Percentiles rank a stretch among this genome's conserved stretches.
Conservation (phyloP, 2,797 vertebrate species). For the Gila robusta region DNA sequence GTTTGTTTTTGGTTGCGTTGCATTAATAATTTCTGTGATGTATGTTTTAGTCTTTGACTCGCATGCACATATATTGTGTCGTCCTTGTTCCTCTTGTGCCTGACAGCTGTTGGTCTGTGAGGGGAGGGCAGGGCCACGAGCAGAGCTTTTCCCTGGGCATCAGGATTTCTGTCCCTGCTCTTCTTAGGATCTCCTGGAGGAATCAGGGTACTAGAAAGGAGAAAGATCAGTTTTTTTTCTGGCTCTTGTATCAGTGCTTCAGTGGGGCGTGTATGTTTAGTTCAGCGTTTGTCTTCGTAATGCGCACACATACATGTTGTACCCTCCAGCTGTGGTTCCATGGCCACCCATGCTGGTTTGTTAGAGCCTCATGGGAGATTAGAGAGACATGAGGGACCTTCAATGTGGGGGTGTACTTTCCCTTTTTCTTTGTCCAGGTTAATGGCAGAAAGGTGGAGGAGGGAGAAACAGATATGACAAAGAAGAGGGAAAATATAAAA, state of each 20-base stretch:
- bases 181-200: constrained; percentile 21
- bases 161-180: neutral
- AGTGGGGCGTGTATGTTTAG: constrained; percentile 31
- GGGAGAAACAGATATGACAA: neutral
- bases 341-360: constrained; percentile 51
- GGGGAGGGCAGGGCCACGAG: constrained; percentile 23
- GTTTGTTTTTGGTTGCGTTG: constrained; percentile 38
- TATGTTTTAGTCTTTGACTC: constrained; percentile 14
- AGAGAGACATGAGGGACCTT: constrained; percentile 24
- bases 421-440: constrained; percentile 37
- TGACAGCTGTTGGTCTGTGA: constrained; percentile 33
- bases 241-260: constrained; percentile 1
- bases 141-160: constrained; percentile 42
- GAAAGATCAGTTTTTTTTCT: neutral
- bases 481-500: neutral
- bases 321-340: constrained; percentile 47
- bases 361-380: constrained; percentile 52
- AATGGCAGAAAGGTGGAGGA: constrained; percentile 10
- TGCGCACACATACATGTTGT: neutral
- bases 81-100: constrained; percentile 28
- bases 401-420: constrained; percentile 44
- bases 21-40: constrained; percentile 53
- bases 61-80: neutral
- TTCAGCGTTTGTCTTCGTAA: neutral
- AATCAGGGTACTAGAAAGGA: neutral